A percentile compares a stretch with the other conserved stretches of the same genome.
phyloP scores from a whole-genome alignment of 92 coral and sea anemone genomes.

The Bergia sp. region DNA sequence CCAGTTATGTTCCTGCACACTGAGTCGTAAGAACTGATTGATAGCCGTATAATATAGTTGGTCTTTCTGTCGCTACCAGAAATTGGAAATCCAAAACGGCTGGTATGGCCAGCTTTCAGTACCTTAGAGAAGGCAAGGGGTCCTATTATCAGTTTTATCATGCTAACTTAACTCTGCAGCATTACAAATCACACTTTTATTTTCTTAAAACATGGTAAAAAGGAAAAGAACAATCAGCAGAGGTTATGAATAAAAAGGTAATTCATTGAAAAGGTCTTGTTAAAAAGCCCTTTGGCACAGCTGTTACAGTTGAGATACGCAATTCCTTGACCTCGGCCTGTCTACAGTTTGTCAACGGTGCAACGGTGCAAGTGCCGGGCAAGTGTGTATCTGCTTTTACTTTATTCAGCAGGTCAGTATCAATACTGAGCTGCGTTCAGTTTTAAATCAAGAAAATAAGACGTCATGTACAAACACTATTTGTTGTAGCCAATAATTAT shows the following conservation, averaged over 20 bases:
- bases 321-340: neutral
- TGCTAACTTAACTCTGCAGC: neutral
- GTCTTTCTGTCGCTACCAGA: neutral
- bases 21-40: neutral
- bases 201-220: neutral
- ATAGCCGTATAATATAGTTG: neutral
- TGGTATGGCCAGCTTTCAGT: too few relatives aligned
- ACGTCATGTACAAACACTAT: neutral
- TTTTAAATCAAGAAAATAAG: too few relatives aligned
- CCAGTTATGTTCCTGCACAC: neutral
- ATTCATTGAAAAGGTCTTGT: neutral
- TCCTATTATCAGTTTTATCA: neutral
- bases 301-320: neutral
- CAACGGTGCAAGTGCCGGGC: neutral
- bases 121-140: too few relatives aligned
- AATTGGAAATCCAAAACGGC: neutral
- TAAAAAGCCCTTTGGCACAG: constrained; percentile 1
- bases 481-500: neutral
- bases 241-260: neutral
- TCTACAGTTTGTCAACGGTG: neutral
- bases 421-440: neutral
- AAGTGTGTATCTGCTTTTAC: neutral
- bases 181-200: neutral
- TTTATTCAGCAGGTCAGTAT: neutral
- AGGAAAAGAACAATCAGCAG: neutral